A percentile compares a stretch with the other conserved stretches of the same genome.
Conservation (phyloP, 2,797 vertebrate species). For the Furcifer pardalis region DNA sequence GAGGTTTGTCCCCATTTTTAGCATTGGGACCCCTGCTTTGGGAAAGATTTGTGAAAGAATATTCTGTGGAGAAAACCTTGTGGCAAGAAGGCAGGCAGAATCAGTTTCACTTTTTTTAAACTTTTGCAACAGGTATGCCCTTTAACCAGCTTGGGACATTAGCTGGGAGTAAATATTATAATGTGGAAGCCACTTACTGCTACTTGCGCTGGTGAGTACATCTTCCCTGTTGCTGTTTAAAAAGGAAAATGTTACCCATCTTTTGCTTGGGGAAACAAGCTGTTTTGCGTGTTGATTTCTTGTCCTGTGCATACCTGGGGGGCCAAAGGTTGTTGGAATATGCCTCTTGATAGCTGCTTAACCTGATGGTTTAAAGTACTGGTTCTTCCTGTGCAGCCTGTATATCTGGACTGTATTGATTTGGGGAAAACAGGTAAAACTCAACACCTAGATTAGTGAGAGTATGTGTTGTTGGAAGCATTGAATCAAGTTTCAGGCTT, state of each 20-base stretch:
- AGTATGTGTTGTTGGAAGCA: no score
- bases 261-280: accelerated
- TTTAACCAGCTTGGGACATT: constrained; percentile 96
- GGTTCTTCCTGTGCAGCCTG: background rate
- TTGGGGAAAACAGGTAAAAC: no score
- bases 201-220: constrained; percentile 93
- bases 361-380: background rate
- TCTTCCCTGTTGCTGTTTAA: no score
- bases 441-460: no score
- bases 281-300: background rate
- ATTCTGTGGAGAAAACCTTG: no score
- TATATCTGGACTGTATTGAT: background rate
- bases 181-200: constrained; percentile 95
- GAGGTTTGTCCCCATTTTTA: no score
- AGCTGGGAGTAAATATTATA: constrained; percentile 96
- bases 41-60: no score
- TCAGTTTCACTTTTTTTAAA: background rate
- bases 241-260: accelerated
- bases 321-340: background rate
- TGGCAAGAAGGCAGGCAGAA: background rate
- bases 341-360: background rate
- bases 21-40: no score
- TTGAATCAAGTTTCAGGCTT: background rate
- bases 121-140: constrained; percentile 88
- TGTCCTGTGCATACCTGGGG: background rate